Evolutionary conservation across 2,113 vertebrate genomes (phyloP), one percentile per base, ranked within the genome.

Genomic region (Brachyhypopomus gauderio): DNA sequence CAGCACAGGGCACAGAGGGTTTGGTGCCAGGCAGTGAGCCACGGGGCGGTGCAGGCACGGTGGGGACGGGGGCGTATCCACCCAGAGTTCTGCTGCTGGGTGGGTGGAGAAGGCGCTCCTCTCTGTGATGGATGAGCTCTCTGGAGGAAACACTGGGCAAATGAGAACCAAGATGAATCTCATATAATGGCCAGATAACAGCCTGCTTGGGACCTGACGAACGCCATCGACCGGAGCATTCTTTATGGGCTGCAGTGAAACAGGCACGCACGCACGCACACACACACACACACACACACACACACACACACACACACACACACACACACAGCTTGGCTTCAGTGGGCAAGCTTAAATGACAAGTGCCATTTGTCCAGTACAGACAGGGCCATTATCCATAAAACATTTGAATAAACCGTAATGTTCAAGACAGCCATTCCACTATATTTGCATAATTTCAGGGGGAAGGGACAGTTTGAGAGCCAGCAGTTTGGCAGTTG

Each of bases 91-190:
- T 8, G 9, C 66, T 77, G 45, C 2, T 52, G 45, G 45, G 45
- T 11, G 45, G 45, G 45, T 45, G 41, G 3, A 6, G 75, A 55
- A 80, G 58, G 87, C 63, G 86, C 87, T 84, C 89, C 85, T 91
- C 45, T 91, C 90, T 88, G 88, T 90, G 91, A 94, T 92, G 93
- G 94, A 94, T 90, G 88, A 91, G 92, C 86, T 92, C 92, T 93
- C 88, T 12, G 85, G 84, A 87, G 87, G 88, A 87, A 75, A 91
- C 84, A 88, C 88, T 87, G 83, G 73, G 87, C 78, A 80, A 92
- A 92, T 72, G 83, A 83, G 87, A 93, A 93, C 91, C 89, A 92
- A 91, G 86, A 90, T 90, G 92, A 92, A 93, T 92, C 89, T 92
- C 86, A 90, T 91, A 90, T 91, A 92, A 89, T 88, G 89, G 89